Conservation (phyloP, 2,113 vertebrate genomes). For the Bubo scandiacus region DNA sequence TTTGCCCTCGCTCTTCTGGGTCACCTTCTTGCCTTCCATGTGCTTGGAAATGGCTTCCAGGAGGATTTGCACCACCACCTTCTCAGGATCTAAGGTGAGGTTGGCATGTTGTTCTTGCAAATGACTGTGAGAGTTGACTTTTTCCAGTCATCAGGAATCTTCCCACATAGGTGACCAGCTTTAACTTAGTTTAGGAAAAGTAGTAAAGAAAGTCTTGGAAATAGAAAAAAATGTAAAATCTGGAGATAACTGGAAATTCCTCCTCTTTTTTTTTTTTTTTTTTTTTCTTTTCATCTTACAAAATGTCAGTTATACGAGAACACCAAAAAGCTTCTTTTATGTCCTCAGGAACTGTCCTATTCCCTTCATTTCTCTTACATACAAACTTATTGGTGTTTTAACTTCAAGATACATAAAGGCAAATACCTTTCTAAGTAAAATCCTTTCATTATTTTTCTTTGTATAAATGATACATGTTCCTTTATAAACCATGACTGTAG, state of each 20-base stretch:
- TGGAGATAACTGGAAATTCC: neutral
- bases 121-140: neutral
- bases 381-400: slow-evolving; percentile 4
- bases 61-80: neutral
- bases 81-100: neutral
- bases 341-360: neutral
- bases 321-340: neutral
- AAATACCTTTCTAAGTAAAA: slow-evolving; percentile 29
- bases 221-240: neutral
- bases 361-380: neutral
- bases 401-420: slow-evolving; percentile 31
- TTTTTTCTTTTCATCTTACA: neutral
- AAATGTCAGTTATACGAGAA: neutral
- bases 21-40: neutral
- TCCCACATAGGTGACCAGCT: neutral
- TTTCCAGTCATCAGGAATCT: neutral
- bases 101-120: neutral
- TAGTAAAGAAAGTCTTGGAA: neutral
- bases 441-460: slow-evolving; percentile 47
- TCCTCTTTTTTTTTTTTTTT: neutral
- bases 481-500: neutral
- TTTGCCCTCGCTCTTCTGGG: neutral
- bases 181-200: neutral
- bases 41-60: neutral
- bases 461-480: slow-evolving; percentile 5